These are phyloP conservation scores for Dynastes maya DNA, from an alignment of 2,888 invertebrate genomes.

Conservation along the genomic window DNA sequence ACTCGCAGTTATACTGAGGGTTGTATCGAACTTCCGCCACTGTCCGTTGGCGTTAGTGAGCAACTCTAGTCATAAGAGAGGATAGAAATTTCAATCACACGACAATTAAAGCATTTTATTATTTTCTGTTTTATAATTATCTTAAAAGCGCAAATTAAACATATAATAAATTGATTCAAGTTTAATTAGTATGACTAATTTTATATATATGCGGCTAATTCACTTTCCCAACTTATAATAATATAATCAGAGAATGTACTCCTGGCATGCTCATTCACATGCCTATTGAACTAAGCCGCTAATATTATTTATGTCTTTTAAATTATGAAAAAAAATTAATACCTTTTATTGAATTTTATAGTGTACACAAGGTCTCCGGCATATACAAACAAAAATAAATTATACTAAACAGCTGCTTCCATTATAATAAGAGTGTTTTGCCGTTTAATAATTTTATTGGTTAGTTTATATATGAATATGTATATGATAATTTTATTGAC, in stretches of 20 bases:
- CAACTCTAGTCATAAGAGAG: too few species aligned
- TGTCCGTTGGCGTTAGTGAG: too few species aligned
- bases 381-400: constrained; percentile 4
- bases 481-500: constrained; percentile 14
- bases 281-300: constrained; percentile 27
- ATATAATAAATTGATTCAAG: too few species aligned
- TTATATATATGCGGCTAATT: too few species aligned
- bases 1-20: too few species aligned
- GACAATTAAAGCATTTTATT: too few species aligned
- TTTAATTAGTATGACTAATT: too few species aligned
- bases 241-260: background rate
- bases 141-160: too few species aligned
- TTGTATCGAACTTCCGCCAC: too few species aligned
- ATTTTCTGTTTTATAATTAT: too few species aligned
- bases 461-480: background rate
- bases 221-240: too few species aligned
- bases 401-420: background rate
- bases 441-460: background rate
- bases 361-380: constrained; percentile 1
- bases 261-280: background rate
- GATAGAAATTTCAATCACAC: too few species aligned
- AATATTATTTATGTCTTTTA: constrained; percentile 29
- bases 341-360: constrained; percentile 6
- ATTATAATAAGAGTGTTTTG: background rate
- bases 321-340: constrained; percentile 24